Evolutionary conservation across 2,113 vertebrate genomes (phyloP), one percentile per base, ranked within the genome.

Genomic region (Mustela lutreola): DNA sequence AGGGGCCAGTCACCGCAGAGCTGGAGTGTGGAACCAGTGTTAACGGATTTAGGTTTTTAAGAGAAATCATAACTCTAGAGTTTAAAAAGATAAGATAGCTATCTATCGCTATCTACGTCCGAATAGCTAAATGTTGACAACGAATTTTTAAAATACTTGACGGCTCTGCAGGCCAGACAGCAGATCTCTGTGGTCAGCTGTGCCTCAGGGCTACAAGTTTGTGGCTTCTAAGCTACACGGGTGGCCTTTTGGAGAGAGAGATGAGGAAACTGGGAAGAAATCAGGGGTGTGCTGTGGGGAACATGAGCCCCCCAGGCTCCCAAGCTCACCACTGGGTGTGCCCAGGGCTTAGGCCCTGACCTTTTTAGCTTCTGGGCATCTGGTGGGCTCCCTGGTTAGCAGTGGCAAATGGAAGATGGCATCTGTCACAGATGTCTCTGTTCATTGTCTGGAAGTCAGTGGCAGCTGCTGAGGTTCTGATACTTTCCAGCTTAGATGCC

Each of bases 31-130:
- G 73, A 45, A 71, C 53, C 24, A 82, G 42, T 53, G 26, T 96
- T 85, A 76, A 92, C 18, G 75, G 50, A 86, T 71, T 75, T 45
- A 33, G 16, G 24, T 89, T 92, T 97, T 87, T 65, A 63, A 63
- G n/a, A 96, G 33, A 91, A 89, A 84, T 45, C 12, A 22, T 50
- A 53, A 94, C 63, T 89, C 42, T 48, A 56, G 8, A 10, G 42
- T 92, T 75, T 15, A 58, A 67, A 67, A 53, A 80, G 22, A 91
- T 33, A 83, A 3, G 18, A 76, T 5, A 33, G 53, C 53, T 56
- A 18, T 56, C 16, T 56, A 56, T 56, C 18, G 53, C 15, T 56
- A 56, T 56, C 16, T 18, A 18, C 15, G 50, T 89, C 58, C 48
- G 48, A 82, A 75, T 21, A 71, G 56, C 58, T 80, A 89, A 81